Evolutionary conservation across 64 coral and sea anemone species (phyloP).

Genomic region (Cladopsammia gracilis): DNA sequence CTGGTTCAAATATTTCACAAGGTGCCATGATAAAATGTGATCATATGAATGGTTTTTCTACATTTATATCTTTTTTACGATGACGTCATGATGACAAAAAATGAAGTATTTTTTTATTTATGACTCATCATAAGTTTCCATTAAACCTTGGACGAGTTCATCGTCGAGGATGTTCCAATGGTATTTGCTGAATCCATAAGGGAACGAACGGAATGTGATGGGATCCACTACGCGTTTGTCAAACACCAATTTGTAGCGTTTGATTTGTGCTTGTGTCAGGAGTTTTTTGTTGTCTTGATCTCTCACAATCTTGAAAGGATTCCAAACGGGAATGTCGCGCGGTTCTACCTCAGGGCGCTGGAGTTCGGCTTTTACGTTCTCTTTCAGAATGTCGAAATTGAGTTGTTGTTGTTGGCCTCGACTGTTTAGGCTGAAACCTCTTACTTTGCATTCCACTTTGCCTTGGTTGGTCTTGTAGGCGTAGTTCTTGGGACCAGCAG

Average conservation of each 20-base stretch:
- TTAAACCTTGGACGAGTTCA: no score
- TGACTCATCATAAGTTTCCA: no score
- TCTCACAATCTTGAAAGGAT: neutral
- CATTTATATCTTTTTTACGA: no score
- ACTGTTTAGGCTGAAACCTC: neutral
- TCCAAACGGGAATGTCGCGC: neutral
- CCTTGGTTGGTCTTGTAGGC: neutral
- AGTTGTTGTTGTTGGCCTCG: neutral
- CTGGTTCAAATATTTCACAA: no score
- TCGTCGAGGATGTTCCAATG: no score
- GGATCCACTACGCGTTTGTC: conserved; percentile 3
- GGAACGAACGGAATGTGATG: neutral
- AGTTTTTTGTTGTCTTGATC: neutral
- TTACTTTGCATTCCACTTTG: neutral
- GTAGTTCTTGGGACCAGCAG: conserved; percentile 19
- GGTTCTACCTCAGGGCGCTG: neutral
- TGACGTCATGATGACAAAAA: no score
- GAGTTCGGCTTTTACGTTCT: neutral
- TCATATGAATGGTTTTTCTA: no score
- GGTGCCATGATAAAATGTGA: no score
- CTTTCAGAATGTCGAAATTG: conserved; percentile 3
- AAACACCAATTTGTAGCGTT: neutral
- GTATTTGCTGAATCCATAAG: neutral
- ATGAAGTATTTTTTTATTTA: no score
- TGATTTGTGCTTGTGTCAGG: neutral